Conservation (phyloP, 2,797 vertebrate species). For the Phalloptychus januarius region DNA sequence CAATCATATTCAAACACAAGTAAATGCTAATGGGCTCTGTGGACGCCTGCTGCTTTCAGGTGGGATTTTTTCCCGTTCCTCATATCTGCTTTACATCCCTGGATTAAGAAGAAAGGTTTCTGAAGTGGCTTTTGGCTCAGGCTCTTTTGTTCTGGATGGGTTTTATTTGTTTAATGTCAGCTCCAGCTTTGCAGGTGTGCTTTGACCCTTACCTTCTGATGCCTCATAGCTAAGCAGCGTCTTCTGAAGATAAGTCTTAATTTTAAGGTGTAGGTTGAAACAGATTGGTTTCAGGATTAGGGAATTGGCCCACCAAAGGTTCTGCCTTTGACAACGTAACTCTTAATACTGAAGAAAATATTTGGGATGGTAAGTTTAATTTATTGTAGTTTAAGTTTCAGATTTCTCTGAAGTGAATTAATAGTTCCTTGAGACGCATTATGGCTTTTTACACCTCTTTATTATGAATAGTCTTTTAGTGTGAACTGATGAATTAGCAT, state of each 20-base stretch:
- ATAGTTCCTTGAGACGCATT: neutral
- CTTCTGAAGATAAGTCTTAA: constrained; percentile 60
- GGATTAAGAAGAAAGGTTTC: constrained; percentile 72
- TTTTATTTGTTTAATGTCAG: constrained; percentile 66
- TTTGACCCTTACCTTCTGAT: constrained; percentile 57
- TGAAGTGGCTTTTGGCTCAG: constrained; percentile 71
- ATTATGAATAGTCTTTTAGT: neutral
- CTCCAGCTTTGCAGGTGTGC: constrained; percentile 75
- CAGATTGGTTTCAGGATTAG: constrained; percentile 61
- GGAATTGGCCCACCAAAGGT: constrained; percentile 49
- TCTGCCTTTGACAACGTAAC: constrained; percentile 32
- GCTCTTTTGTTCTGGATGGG: constrained; percentile 70
- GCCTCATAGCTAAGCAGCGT: constrained; percentile 35
- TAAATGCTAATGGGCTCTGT: constrained; percentile 64
- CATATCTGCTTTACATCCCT: constrained; percentile 66
- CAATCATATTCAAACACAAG: constrained; percentile 67
- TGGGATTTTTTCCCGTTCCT: constrained; percentile 74
- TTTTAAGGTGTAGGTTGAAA: constrained; percentile 58
- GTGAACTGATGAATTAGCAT: neutral
- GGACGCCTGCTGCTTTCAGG: constrained; percentile 69
- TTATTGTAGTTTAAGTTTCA: constrained; percentile 17
- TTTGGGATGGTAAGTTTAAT: constrained; percentile 39
- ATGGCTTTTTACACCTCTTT: neutral
- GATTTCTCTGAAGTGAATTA: neutral
- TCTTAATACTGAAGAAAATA: constrained; percentile 6